Conservation (phyloP, 2,113 vertebrate species). For the Lathamus discolor region DNA sequence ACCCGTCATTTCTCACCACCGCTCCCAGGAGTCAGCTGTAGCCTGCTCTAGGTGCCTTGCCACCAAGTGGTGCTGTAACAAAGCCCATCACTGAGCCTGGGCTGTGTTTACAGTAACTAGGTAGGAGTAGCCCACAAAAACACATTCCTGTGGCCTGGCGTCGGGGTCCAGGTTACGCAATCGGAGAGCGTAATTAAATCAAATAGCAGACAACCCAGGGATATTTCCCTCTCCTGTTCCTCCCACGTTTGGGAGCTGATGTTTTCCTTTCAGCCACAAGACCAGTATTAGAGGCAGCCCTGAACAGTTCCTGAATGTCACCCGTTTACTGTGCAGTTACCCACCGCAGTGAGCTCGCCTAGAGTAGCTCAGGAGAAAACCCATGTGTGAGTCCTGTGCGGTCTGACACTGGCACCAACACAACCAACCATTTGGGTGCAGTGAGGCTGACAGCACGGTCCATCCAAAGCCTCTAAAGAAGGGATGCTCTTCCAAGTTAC, state of each 20-base stretch:
- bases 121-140: background rate
- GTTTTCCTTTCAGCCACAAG: background rate
- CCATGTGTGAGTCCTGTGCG: background rate
- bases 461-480: background rate
- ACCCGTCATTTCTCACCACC: background rate
- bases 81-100: background rate
- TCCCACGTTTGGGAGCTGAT: background rate
- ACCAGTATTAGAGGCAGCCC: rapidly evolving
- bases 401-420: background rate
- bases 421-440: background rate
- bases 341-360: background rate
- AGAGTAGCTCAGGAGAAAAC: background rate
- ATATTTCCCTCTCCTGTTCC: background rate
- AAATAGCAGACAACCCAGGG: background rate
- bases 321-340: background rate
- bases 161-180: background rate
- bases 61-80: background rate
- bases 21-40: rapidly evolving
- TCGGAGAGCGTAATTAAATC: background rate
- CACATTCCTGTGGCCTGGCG: conserved; percentile 33
- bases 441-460: background rate
- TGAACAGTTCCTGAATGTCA: rapidly evolving
- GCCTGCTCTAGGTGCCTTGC: background rate
- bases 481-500: background rate
- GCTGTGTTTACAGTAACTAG: background rate